Evolutionary conservation across 1,140 invertebrate genomes (phyloP), one percentile per base, ranked within the genome.

Genomic region (Bacillus rossius): DNA sequence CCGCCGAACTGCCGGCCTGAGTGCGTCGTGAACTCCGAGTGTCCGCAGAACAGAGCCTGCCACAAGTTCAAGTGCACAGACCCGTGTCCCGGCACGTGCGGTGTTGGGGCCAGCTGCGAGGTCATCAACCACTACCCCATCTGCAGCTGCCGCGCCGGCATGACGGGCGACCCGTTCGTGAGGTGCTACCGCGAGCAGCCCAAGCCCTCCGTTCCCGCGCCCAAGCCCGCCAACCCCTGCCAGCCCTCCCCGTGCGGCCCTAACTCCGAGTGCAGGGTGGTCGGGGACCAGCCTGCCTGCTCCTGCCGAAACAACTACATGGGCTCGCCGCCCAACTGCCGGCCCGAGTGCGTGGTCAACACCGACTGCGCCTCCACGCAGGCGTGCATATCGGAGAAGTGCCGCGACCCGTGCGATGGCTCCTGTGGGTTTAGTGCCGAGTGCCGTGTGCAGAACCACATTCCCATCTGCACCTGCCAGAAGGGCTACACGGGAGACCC

Each of bases 401-500:
- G 87, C 68, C 71, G 79, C 59, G 83, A 88, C 72, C 85, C 86
- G 38, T 89, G 87, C 64, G 72, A 78, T 51, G 84, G 84, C 19
- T 81, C 82, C 7, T 90, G 88, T 68, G 86, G 87, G 19, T 62
- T 76, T 26, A 84, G 85, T 67, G 81, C 86, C 2, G 76, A 86
- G 50, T 91, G 88, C 68, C 77, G 76, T 61, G 86, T 89, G n/a
- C 81, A 85, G 23, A 88, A 88, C 67, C 89, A 91, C 66, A 85
- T 84, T 19, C 84, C 87, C 16, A 81, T 82, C 19, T 91, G 88
- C 67, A 71, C 81, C 1, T 91, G 89, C 70, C 75, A 77, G 26
- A 61, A 76, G 58, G 83, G 81, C 25, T 78, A 76, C 65, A 81
- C 77, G 53, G 85, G 85, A 45, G 83, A 87, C 79, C 82, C 86